Percentiles rank a stretch among this genome's conserved stretches.
phyloP scores from a whole-genome alignment of 2,888 invertebrate species.

The Phoronis australis region DNA sequence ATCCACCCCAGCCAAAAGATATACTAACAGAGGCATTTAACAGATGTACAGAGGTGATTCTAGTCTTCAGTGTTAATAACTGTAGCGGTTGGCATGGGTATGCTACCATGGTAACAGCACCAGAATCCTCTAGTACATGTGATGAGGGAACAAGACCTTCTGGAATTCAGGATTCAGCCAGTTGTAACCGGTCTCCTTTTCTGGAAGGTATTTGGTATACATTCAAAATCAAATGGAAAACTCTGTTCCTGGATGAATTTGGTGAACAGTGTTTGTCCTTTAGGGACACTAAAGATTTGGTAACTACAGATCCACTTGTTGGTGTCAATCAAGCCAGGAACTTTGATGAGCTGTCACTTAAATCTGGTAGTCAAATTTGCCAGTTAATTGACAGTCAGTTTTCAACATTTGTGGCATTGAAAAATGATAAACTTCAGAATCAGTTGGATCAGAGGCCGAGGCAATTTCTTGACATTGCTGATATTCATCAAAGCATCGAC shows the following conservation, averaged over 20 bases:
- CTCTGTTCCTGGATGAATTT: conserved; percentile 22
- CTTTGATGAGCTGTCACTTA: conserved; percentile 28
- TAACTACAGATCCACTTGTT: no score
- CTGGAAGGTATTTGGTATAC: conserved; percentile 19
- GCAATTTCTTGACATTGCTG: conserved; percentile 23
- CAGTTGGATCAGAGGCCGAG: conserved; percentile 13
- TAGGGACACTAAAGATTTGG: conserved; percentile 19
- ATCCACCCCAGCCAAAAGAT: conserved; percentile 26
- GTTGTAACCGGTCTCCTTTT: no score
- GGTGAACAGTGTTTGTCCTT: conserved; percentile 32
- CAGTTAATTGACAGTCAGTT: conserved; percentile 20
- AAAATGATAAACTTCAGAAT: conserved; percentile 13
- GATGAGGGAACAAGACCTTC: no score
- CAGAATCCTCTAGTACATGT: no score
- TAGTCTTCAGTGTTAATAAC: conserved; percentile 40
- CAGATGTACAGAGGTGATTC: conserved; percentile 21
- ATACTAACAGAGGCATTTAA: conserved; percentile 21
- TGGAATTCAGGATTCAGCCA: no score
- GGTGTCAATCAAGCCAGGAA: conserved; percentile 36
- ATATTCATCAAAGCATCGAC: conserved; percentile 8
- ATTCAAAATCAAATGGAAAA: conserved; percentile 29
- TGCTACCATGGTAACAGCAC: conserved; percentile 23
- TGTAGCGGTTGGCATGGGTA: conserved; percentile 46
- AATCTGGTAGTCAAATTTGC: conserved; percentile 24
- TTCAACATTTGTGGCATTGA: conserved; percentile 12